phyloP scores from a whole-genome alignment of 2,113 vertebrate species.

The Sceloporus tristichus region DNA sequence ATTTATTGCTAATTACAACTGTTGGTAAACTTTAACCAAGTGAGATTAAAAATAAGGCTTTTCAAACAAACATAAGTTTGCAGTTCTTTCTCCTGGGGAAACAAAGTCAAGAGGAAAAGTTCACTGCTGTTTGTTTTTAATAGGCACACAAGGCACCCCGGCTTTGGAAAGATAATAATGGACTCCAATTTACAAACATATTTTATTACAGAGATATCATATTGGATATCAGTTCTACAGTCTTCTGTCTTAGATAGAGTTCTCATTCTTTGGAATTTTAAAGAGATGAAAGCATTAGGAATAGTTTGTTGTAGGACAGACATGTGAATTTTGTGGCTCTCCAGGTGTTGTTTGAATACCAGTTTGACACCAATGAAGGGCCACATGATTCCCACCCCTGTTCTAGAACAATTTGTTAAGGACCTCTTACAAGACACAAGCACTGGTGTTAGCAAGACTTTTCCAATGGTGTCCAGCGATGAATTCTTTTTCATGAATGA shows the following conservation, averaged over 20 bases:
- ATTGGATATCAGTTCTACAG: not conserved
- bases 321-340: no score
- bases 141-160: accelerated
- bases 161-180: not conserved
- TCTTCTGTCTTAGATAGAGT: not conserved
- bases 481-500: no score
- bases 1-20: not conserved
- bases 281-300: not conserved
- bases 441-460: not conserved
- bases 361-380: no score
- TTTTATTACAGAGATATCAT: conserved; percentile 14
- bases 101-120: conserved; percentile 8
- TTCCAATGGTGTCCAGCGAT: not conserved
- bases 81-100: conserved; percentile 14
- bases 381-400: no score
- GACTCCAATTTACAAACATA: not conserved
- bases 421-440: not conserved
- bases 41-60: not conserved
- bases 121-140: conserved; percentile 32
- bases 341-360: no score
- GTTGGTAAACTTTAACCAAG: conserved; percentile 30
- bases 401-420: not conserved
- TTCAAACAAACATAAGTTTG: conserved; percentile 22
- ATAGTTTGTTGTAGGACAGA: not conserved
- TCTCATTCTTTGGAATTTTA: conserved; percentile 11